phyloP scores from a whole-genome alignment of 2,797 vertebrate genomes.

The Allochrocebus solatus region DNA sequence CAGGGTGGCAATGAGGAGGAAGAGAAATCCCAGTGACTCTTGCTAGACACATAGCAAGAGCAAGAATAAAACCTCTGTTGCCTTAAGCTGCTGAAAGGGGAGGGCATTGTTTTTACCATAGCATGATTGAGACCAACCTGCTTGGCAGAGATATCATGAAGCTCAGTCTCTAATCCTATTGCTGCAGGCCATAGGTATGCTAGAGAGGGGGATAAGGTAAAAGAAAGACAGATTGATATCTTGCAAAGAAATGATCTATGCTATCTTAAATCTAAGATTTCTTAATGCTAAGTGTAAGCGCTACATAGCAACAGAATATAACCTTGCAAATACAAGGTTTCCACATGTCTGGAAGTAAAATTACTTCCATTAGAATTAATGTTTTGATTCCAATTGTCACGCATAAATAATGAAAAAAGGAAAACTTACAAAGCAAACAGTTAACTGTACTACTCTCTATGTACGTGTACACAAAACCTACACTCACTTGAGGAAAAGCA shows the following conservation, averaged over 20 bases:
- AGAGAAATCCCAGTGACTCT: neutral
- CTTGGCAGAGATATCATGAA: neutral
- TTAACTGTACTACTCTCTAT: neutral
- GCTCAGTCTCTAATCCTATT: neutral
- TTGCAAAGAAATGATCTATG: neutral
- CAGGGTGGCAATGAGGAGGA: neutral
- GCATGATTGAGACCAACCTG: neutral
- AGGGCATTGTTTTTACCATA: neutral
- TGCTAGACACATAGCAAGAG: neutral
- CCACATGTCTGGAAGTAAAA: neutral
- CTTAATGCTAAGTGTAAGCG: neutral
- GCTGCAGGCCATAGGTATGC: too few relatives aligned
- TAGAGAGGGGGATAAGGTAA: neutral
- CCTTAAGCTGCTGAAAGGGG: neutral
- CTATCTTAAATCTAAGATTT: neutral
- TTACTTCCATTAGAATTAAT: neutral
- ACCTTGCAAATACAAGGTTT: neutral
- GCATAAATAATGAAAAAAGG: neutral
- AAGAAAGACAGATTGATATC: neutral
- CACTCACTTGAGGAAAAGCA: neutral
- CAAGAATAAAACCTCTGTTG: neutral
- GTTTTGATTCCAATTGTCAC: neutral
- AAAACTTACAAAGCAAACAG: neutral
- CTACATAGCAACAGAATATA: neutral
- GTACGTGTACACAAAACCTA: neutral